Percentiles rank a stretch among this genome's conserved stretches.
Evolutionary conservation across 1,140 invertebrate species (phyloP).

Genomic region (Arion vulgaris): DNA sequence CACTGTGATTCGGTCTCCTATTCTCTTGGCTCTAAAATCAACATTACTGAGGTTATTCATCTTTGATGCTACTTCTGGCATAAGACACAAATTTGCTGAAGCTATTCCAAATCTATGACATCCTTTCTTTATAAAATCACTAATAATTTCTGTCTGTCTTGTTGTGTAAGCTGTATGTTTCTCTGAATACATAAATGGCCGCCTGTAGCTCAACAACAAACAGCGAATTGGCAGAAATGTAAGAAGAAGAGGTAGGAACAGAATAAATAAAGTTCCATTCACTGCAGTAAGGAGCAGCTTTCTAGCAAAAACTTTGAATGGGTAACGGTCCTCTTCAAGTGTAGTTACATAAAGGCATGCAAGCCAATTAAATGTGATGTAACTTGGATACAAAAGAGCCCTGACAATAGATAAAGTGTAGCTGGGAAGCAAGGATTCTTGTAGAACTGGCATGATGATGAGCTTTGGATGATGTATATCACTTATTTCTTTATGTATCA

Average conservation of each 20-base stretch:
- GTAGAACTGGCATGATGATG: not conserved
- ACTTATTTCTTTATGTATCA: too few relatives aligned
- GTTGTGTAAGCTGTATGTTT: conserved; percentile 29
- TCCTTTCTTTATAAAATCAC: not conserved
- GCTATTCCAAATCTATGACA: conserved; percentile 46
- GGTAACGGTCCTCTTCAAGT: conserved; percentile 44
- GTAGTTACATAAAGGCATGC: conserved; percentile 43
- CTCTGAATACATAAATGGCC: conserved; percentile 49
- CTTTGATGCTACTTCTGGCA: conserved; percentile 58
- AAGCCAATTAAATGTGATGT: conserved; percentile 28
- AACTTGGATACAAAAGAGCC: conserved; percentile 31
- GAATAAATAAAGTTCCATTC: conserved; percentile 38
- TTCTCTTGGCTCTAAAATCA: conserved; percentile 45
- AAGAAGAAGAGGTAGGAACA: conserved; percentile 45
- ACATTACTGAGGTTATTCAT: conserved; percentile 58
- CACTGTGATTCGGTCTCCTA: conserved; percentile 56
- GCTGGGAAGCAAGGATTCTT: not conserved
- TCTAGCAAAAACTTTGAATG: conserved; percentile 16
- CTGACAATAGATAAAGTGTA: not conserved
- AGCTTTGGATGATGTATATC: not conserved
- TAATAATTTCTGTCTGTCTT: not conserved
- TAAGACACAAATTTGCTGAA: conserved; percentile 58
- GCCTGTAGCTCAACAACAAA: conserved; percentile 46
- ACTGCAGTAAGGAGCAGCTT: conserved; percentile 41
- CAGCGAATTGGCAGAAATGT: conserved; percentile 49